Base-by-base conservation (phyloP, 1,140 invertebrate genomes). In the Oscheius sp. region DNA sequence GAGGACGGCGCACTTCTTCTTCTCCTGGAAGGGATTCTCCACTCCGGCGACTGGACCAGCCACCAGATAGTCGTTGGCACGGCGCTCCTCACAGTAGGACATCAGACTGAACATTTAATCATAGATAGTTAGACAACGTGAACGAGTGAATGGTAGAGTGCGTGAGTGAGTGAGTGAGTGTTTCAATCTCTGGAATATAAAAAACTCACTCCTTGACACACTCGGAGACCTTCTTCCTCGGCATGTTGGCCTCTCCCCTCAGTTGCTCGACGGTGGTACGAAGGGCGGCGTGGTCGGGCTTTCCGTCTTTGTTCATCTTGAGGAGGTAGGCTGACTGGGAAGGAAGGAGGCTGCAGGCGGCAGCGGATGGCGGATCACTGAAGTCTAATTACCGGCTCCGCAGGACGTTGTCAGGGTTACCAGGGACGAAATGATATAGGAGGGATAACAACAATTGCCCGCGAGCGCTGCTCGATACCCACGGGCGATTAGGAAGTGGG, bases 141-240 rank as follows among this genome's bases (percentile, higher is more conserved):
- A n/a, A n/a, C n/a, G n/a, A n/a, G n/a, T n/a, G n/a, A n/a, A n/a
- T n/a, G n/a, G n/a, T n/a, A n/a, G n/a, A n/a, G n/a, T n/a, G n/a
- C n/a, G n/a, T n/a, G n/a, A n/a, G n/a, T n/a, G n/a, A n/a, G n/a
- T n/a, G n/a, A n/a, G n/a, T n/a, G n/a, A n/a, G n/a, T n/a, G n/a
- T n/a, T n/a, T n/a, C n/a, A n/a, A n/a, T n/a, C n/a, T n/a, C n/a
- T n/a, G n/a, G n/a, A n/a, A n/a, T n/a, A n/a, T n/a, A 23, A 26
- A 13, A 26, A 23, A 55, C 23, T 55, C 4, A 55, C 49, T 55
- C 49, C 23, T 55, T 55, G 23, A 26, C 28, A 55, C 49, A 55
- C 49, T 55, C 49, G 49, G 49, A 55, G 49, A 55, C 49, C 49
- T 55, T 55, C 49, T 55, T 55, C 49, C 49, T 15, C 15, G 7